Base-by-base conservation (phyloP, 2,888 invertebrate genomes). In the Lathronympha strigana region DNA sequence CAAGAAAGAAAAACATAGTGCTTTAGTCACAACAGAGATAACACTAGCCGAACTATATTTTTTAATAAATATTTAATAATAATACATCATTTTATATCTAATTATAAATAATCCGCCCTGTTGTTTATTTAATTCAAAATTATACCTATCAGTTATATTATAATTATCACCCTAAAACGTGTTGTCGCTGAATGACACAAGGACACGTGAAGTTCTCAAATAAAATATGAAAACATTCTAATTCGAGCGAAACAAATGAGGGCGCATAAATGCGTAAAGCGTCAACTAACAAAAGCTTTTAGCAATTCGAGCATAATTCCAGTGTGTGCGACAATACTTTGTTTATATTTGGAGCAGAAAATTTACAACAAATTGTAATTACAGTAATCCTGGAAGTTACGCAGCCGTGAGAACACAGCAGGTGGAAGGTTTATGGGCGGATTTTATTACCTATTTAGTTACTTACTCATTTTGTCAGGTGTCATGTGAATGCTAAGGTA, bases 361-460 rank as follows among this genome's bases (percentile, higher is more conserved):
- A 81, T 80, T 77, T 79, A 82, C 84, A 82, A 76, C 77, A 75
- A 78, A 82, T 80, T 70, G 82, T 83, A 84, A 82, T 84, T 83
- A 66, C 66, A 49, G 66, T 66, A 66, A 66, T 61, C 61, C 61
- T 66, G 54, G 61, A 54, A 40, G 47, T 61, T 54, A 36, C 47
- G 61, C 25, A 47, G 43, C 28, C 49, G 49, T 55, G 31, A 49
- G 50, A 50, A 61, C 31, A 61, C 51, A 51, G 61, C 28, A 61
- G 61, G 51, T 21, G 40, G 38, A 23, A 4, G 19, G 31, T 57
- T 55, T 40, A 43, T 28, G 15, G 19, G 19, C 19, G 4, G 4
- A 13, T 17, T 28, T 51, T 13, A 51, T 33, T 51, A 51, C 28
- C 15, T 28, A n/a, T 6, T 47, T 11, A 47, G 25, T 49, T 25